These are phyloP conservation scores for Cephus sareptanus DNA, from an alignment of 2,888 invertebrate species.

Conservation along the genomic window DNA sequence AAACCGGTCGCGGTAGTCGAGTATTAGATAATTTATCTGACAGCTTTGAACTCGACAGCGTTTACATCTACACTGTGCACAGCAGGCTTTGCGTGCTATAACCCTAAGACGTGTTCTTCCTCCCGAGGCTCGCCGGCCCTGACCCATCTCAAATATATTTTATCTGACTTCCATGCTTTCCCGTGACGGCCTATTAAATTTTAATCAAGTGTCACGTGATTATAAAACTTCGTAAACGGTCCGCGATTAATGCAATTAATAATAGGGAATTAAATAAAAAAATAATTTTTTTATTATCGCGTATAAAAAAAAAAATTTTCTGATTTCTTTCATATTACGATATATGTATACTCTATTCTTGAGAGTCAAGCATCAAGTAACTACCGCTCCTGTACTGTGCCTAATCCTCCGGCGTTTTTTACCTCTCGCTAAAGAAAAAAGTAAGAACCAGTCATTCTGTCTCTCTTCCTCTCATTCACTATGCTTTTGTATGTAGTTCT, in stretches of 20 bases:
- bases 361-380: background rate
- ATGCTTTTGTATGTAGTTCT: background rate
- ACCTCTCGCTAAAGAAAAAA: background rate
- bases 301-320: background rate
- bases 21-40: conserved; percentile 50
- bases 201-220: background rate
- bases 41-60: conserved; percentile 42
- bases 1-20: conserved; percentile 44
- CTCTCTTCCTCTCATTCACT: background rate
- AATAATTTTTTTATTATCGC: background rate
- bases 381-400: conserved; percentile 5
- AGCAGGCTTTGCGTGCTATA: background rate
- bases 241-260: background rate
- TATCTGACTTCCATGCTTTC: background rate
- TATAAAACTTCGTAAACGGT: background rate
- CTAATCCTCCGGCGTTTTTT: background rate
- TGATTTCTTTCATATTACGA: conserved; percentile 12
- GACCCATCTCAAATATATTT: background rate
- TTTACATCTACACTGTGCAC: background rate
- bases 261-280: background rate
- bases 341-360: background rate
- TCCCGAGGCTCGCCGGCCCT: background rate
- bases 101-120: background rate
- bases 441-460: conserved; percentile 1
- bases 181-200: background rate